Percentiles rank a stretch among this genome's conserved stretches.
These are phyloP conservation scores for Zygaena filipendulae DNA, from an alignment of 2,888 invertebrate genomes.

Conservation along the genomic window DNA sequence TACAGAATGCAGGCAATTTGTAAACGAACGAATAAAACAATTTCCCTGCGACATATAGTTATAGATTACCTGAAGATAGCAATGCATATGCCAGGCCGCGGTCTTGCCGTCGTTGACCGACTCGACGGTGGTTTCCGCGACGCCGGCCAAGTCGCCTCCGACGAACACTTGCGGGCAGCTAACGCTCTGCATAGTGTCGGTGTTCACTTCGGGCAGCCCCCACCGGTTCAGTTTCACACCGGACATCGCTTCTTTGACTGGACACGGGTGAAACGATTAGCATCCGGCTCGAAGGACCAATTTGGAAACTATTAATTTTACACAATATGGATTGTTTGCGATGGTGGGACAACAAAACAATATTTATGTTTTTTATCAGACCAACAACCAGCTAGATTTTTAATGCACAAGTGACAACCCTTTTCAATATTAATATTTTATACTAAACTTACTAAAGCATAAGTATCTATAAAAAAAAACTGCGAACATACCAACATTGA, in stretches of 20 bases:
- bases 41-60: too few relatives aligned
- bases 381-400: too few relatives aligned
- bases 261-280: constrained; percentile 16
- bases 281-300: constrained; percentile 5
- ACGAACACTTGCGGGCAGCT: constrained; percentile 85
- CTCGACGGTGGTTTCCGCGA: constrained; percentile 97
- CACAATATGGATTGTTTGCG: background rate
- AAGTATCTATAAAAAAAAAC: too few relatives aligned
- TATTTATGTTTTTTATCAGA: too few relatives aligned
- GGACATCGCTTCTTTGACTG: constrained; percentile 78
- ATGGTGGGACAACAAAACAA: background rate
- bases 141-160: constrained; percentile 95
- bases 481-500: too few relatives aligned
- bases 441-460: too few relatives aligned
- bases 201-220: constrained; percentile 85
- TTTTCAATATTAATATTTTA: too few relatives aligned
- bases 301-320: too few relatives aligned
- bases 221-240: constrained; percentile 82
- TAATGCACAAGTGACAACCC: too few relatives aligned
- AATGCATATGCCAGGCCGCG: constrained; percentile 96
- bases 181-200: constrained; percentile 77
- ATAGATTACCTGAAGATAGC: constrained; percentile 91
- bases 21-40: too few relatives aligned
- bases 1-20: too few relatives aligned
- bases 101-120: constrained; percentile 98